These are phyloP conservation scores for Prochilodus magdalenae DNA, from an alignment of 2,113 vertebrate species.

Conservation along the genomic window DNA sequence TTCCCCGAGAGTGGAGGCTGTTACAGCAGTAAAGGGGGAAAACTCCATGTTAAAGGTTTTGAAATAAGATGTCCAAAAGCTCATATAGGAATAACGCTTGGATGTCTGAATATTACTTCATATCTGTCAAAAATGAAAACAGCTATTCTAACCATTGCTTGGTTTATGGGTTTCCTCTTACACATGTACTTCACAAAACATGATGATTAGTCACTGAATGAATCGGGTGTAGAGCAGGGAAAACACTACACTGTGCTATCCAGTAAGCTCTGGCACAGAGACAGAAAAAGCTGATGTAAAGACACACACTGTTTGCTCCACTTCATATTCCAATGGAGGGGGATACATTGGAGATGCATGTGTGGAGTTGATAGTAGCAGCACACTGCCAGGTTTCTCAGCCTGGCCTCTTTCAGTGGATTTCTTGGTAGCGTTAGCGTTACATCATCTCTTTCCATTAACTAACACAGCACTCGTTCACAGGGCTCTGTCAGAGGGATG, in stretches of 20 bases:
- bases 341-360: not conserved
- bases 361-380: conserved; percentile 42
- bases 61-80: too few relatives aligned
- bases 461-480: conserved; percentile 61
- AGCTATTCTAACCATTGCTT: not conserved
- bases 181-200: too few relatives aligned
- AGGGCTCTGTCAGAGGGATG: not conserved
- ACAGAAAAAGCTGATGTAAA: not conserved
- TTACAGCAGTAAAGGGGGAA: too few relatives aligned
- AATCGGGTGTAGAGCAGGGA: not conserved
- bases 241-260: not conserved
- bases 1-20: too few relatives aligned
- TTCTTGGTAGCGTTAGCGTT: conserved; percentile 66
- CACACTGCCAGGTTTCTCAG: conserved; percentile 65
- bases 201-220: not conserved
- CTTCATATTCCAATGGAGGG: not conserved
- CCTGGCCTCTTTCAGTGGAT: conserved; percentile 54
- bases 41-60: too few relatives aligned
- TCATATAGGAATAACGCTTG: too few relatives aligned
- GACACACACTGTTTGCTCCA: not conserved
- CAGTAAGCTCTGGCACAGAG: not conserved
- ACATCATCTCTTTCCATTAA: conserved; percentile 62
- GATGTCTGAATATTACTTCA: too few relatives aligned
- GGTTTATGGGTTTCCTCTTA: not conserved
- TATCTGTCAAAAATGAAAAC: not conserved